Evolutionary conservation across 2,797 vertebrate genomes (phyloP).

Genomic region (Oreochromis mossambicus): DNA sequence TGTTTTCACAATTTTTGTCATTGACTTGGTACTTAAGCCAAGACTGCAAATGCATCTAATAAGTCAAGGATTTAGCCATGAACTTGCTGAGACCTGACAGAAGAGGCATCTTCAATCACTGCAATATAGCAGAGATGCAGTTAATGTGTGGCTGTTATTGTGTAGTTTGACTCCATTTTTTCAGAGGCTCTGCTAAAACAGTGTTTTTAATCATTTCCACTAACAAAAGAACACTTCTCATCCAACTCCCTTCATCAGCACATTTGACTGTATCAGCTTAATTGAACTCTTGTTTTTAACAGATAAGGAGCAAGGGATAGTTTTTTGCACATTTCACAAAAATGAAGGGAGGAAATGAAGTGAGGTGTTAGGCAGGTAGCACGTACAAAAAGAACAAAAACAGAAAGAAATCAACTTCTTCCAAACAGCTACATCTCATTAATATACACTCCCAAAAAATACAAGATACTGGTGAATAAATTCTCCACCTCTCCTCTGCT

Average conservation of each 20-base stretch:
- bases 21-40: not conserved
- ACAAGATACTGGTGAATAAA: not conserved
- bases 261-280: not conserved
- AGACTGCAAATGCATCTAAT: not conserved
- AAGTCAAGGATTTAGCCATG: not conserved
- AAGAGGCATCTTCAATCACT: not conserved
- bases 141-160: not conserved
- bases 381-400: not conserved
- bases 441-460: not conserved
- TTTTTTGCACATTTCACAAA: not conserved
- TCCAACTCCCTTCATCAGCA: not conserved
- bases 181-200: not conserved
- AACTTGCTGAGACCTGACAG: not conserved
- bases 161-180: not conserved
- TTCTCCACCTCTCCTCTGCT: not conserved
- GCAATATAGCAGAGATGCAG: not conserved
- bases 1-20: not conserved
- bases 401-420: not conserved
- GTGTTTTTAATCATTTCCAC: not conserved
- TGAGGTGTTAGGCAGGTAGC: not conserved
- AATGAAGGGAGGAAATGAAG: not conserved
- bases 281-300: not conserved
- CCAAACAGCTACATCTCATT: not conserved
- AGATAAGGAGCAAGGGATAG: not conserved
- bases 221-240: not conserved